Base-by-base conservation (phyloP, 2,113 vertebrate genomes). In the Opisthocomus hoazin region DNA sequence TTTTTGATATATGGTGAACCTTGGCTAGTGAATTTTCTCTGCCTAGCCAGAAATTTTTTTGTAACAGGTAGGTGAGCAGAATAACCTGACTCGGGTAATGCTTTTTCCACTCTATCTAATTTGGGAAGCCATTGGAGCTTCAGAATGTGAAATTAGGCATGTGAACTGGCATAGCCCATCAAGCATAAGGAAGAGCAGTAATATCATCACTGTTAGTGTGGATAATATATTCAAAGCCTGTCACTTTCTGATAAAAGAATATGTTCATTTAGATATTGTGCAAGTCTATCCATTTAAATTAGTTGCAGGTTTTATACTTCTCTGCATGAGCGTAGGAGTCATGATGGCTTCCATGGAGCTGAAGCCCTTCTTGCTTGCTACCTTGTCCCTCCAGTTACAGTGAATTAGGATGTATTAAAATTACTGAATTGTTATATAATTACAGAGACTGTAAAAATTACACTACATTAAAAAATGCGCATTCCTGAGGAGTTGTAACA, bases 31-130 rank as follows among this genome's bases (percentile, higher is more conserved):
- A 76, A 9, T 73, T 95, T 82, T 46, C 43, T 54, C 65, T 93
- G 26, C 48, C 24, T 83, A 78, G 46, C 17, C 34, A 61, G 57
- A n/a, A n/a, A n/a, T n/a, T 76, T 95, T 88, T 93, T 77, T 23
- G 4, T 73, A 95, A 64, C 81, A 90, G 84, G 87, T 93, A 57
- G 30, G 37, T 91, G 77, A 91, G 32, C 90, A 90, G 75, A 94
- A 85, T 93, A 91, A 75, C 78, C 45, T 75, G 39, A 77, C 34
- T 88, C 61, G 48, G 57, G 93, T 45, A 84, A 85, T 85, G 43
- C 36, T 76, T 95, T 68, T 95, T 87, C 61, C 70, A 76, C 63
- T 43, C 56, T 37, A 12, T 45, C 53, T 57, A 78, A 93, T 90
- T 94, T 76, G 63, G 48, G 66, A 87, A 90, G 50, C 78, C 63